These are phyloP conservation scores for Tetragnatha montana DNA, from an alignment of 2,888 invertebrate genomes.

Conservation along the genomic window DNA sequence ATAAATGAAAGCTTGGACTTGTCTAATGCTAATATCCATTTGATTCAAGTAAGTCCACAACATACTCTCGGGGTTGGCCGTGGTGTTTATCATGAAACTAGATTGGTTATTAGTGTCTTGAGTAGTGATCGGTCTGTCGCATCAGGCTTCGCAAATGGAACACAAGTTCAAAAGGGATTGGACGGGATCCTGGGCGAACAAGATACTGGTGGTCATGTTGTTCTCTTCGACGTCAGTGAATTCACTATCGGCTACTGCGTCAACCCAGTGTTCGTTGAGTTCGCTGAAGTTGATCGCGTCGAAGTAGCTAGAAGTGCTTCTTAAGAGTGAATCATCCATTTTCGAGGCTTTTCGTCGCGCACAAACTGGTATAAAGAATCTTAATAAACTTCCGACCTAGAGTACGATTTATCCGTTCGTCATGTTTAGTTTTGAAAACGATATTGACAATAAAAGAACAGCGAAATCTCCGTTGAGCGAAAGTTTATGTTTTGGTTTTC, in stretches of 20 bases:
- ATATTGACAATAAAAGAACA: background rate
- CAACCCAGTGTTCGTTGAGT: constrained; percentile 41
- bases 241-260: constrained; percentile 44
- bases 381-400: background rate
- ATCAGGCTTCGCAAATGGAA: constrained; percentile 31
- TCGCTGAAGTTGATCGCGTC: constrained; percentile 48
- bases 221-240: constrained; percentile 52
- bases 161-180: background rate
- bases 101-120: background rate
- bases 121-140: background rate
- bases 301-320: constrained; percentile 20
- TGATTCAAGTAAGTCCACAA: constrained; percentile 44
- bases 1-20: constrained; percentile 79
- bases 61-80: background rate
- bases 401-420: background rate
- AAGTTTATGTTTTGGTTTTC: background rate
- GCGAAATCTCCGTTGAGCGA: background rate
- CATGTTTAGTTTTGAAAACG: background rate
- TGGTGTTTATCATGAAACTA: background rate
- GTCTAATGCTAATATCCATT: constrained; percentile 36
- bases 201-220: constrained; percentile 5
- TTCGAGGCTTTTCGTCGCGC: background rate
- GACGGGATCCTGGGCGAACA: constrained; percentile 30
- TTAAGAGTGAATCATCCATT: constrained; percentile 7
- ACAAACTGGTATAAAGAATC: background rate